phyloP scores from a whole-genome alignment of 2,888 invertebrate genomes.

The Chrysolina haemoptera region DNA sequence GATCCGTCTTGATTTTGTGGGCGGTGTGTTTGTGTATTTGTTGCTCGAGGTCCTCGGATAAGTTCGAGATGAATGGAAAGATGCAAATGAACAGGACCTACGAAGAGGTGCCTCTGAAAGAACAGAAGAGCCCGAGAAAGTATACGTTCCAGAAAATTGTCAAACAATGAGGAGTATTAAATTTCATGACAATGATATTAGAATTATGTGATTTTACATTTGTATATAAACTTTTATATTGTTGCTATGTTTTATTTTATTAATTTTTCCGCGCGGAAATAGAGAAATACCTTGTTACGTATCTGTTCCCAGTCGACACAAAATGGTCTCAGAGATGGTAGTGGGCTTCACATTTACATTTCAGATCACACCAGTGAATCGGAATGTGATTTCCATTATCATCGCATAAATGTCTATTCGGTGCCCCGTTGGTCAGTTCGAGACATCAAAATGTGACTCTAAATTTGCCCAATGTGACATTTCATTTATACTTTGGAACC shows the following conservation, averaged over 20 bases:
- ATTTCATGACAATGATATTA: slow-evolving; percentile 17
- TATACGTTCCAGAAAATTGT: slow-evolving; percentile 31
- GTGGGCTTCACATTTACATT: too few species aligned
- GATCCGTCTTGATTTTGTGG: slow-evolving; percentile 56
- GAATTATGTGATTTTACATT: slow-evolving; percentile 2
- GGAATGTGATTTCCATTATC: too few species aligned
- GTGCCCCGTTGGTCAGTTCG: too few species aligned
- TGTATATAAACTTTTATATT: slow-evolving; percentile 27
- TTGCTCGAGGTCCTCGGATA: slow-evolving; percentile 47
- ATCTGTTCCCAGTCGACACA: too few species aligned
- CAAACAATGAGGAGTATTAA: slow-evolving; percentile 27
- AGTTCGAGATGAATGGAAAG: slow-evolving; percentile 37
- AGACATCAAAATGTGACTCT: too few species aligned
- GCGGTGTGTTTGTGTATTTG: slow-evolving; percentile 55
- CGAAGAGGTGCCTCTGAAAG: slow-evolving; percentile 44
- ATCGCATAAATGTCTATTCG: too few species aligned
- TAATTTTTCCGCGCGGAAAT: too few species aligned
- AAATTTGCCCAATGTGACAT: too few species aligned
- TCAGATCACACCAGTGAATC: too few species aligned
- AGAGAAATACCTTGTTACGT: too few species aligned
- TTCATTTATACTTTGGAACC: too few species aligned
- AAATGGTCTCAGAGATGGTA: too few species aligned
- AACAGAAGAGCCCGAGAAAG: slow-evolving; percentile 44
- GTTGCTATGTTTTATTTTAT: not conserved
- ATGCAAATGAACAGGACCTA: not conserved